Percentiles rank a stretch among this genome's conserved stretches.
These are phyloP conservation scores for Aphodius granarius DNA, from an alignment of 2,888 invertebrate genomes.

Conservation along the genomic window DNA sequence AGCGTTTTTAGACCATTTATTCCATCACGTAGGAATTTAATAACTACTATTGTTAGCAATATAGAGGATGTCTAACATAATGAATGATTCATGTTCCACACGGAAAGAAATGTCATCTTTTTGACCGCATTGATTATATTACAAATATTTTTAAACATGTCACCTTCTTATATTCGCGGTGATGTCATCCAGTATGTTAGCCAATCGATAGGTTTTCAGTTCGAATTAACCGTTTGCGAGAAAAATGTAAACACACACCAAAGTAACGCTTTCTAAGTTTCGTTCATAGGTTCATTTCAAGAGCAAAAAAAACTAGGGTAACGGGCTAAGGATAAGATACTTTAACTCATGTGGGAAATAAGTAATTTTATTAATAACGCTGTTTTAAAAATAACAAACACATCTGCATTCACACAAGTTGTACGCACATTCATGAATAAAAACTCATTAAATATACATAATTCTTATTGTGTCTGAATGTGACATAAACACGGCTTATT, in stretches of 20 bases:
- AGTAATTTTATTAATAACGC: constrained; percentile 12
- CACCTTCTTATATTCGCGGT: constrained; percentile 1
- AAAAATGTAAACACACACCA: constrained; percentile 1
- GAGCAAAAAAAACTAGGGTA: neutral
- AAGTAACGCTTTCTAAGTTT: neutral
- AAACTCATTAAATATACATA: neutral
- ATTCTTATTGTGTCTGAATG: neutral
- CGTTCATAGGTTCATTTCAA: neutral
- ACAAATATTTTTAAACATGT: neutral
- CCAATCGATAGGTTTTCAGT: neutral
- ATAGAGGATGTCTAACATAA: neutral
- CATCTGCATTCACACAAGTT: constrained; percentile 9
- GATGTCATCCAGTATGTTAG: constrained; percentile 2
- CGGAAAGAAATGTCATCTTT: constrained; percentile 1
- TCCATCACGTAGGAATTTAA: no score
- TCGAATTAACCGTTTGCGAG: neutral
- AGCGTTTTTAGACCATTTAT: no score
- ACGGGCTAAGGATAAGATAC: neutral
- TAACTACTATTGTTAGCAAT: no score
- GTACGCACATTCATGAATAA: neutral
- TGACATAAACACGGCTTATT: neutral
- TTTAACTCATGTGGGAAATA: neutral
- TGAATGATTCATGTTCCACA: neutral
- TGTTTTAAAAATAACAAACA: constrained; percentile 6
- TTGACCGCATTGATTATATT: neutral